Conservation (phyloP, 2,888 invertebrate species). For the Ditylenchus weischeri region DNA sequence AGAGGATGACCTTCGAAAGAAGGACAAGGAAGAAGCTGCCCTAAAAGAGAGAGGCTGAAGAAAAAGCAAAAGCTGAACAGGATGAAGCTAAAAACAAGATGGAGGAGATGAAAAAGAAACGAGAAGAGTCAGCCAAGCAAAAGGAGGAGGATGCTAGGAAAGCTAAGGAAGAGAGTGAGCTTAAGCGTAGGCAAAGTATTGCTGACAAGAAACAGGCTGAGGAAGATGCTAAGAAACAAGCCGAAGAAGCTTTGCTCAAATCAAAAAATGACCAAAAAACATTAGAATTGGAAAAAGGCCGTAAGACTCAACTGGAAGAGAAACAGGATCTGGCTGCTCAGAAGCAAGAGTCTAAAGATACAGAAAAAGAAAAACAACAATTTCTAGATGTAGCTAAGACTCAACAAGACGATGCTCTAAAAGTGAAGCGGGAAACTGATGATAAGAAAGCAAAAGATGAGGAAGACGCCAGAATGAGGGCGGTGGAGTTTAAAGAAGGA, state of each 20-base stretch:
- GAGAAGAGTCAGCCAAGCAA: constrained; percentile 23
- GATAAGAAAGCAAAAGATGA: constrained; percentile 20
- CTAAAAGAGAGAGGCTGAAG: constrained; percentile 22
- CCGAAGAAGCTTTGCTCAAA: constrained; percentile 19
- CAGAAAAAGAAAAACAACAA: constrained; percentile 28
- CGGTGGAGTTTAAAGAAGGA: constrained; percentile 10
- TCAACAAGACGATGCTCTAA: background rate
- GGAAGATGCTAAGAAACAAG: background rate
- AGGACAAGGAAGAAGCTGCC: constrained; percentile 22
- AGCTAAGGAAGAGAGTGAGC: background rate
- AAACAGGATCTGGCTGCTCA: constrained; percentile 28
- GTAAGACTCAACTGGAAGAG: constrained; percentile 16
- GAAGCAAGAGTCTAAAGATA: constrained; percentile 3
- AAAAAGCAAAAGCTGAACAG: constrained; percentile 24
- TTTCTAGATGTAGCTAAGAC: background rate
- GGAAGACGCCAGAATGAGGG: constrained; percentile 25
- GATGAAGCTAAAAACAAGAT: constrained; percentile 24
- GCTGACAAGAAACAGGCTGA: background rate
- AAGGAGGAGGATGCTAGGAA: constrained; percentile 7
- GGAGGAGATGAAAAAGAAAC: constrained; percentile 25
- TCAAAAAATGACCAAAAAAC: constrained; percentile 16
- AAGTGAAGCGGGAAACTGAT: constrained; percentile 15
- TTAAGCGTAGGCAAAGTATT: background rate
- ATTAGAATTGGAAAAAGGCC: constrained; percentile 31
- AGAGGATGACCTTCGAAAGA: constrained; percentile 24